phyloP scores from a whole-genome alignment of 2,113 vertebrate genomes.

The Rostratula benghalensis region DNA sequence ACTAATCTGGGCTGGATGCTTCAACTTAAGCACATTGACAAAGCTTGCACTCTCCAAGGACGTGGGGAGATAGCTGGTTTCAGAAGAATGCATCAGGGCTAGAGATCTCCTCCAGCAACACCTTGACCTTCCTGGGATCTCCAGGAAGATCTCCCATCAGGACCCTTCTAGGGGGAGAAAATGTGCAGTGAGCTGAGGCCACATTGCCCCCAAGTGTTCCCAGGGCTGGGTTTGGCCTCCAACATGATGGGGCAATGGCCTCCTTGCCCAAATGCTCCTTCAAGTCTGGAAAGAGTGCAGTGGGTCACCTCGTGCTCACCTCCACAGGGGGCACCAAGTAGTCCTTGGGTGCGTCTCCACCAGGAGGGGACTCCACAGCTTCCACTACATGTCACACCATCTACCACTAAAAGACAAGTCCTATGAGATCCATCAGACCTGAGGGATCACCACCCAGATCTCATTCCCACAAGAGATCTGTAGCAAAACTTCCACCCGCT shows the following conservation, averaged over 20 bases:
- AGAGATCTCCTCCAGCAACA: not conserved
- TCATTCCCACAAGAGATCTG: not conserved
- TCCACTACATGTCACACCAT: not conserved
- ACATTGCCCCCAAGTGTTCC: rapidly evolving
- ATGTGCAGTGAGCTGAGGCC: rapidly evolving
- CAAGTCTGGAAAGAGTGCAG: rapidly evolving
- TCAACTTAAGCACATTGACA: not conserved
- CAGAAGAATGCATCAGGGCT: not conserved
- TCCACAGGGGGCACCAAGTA: rapidly evolving
- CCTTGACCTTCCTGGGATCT: not conserved
- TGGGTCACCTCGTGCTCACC: not conserved
- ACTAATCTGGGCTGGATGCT: not conserved
- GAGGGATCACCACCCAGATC: not conserved
- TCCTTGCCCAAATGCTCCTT: not conserved
- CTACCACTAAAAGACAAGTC: not conserved
- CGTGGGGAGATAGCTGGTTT: not conserved
- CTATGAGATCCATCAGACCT: not conserved
- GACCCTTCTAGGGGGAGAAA: not conserved
- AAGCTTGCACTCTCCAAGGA: not conserved
- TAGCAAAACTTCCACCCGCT: not conserved
- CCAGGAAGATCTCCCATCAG: not conserved
- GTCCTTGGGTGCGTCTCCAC: not conserved
- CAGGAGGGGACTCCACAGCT: not conserved
- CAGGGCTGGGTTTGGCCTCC: not conserved
- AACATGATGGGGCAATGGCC: not conserved